These are phyloP conservation scores for Cromileptes altivelis DNA, from an alignment of 2,113 vertebrate genomes.

Conservation along the genomic window DNA sequence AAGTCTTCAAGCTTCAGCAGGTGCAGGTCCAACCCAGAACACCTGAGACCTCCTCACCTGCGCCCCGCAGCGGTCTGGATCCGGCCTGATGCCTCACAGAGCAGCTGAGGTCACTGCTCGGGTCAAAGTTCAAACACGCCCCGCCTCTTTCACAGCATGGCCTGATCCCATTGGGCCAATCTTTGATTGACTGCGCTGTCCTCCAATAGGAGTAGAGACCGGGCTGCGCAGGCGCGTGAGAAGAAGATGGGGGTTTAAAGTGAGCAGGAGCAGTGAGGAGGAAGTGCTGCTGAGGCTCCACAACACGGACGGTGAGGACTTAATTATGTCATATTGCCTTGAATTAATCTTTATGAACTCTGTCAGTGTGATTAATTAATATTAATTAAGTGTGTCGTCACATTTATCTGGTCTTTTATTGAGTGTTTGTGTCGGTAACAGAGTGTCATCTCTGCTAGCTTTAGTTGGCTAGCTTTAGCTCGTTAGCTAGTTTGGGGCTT, in stretches of 20 bases:
- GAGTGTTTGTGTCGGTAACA: not conserved
- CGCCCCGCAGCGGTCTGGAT: too few relatives aligned
- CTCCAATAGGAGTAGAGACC: constrained; percentile 49
- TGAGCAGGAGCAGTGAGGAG: constrained; percentile 8
- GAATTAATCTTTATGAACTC: too few relatives aligned
- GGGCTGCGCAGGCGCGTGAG: constrained; percentile 51
- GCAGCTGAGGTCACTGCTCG: too few relatives aligned
- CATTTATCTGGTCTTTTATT: not conserved
- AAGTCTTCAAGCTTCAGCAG: too few relatives aligned
- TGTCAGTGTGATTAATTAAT: too few relatives aligned
- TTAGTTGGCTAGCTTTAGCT: too few relatives aligned
- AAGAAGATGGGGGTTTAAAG: not conserved
- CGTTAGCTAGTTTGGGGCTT: not conserved
- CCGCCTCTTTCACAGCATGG: not conserved
- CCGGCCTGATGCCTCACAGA: too few relatives aligned
- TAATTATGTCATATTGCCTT: too few relatives aligned
- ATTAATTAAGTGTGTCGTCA: too few relatives aligned
- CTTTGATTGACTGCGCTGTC: not conserved
- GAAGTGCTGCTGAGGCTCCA: constrained; percentile 11
- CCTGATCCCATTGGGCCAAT: not conserved
- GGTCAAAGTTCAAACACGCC: constrained; percentile 4
- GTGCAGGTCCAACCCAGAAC: too few relatives aligned
- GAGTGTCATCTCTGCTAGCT: not conserved
- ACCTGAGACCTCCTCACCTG: too few relatives aligned
- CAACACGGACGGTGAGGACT: constrained; percentile 59